Evolutionary conservation across 2,113 vertebrate genomes (phyloP).

Genomic region (Misgurnus anguillicaudatus): DNA sequence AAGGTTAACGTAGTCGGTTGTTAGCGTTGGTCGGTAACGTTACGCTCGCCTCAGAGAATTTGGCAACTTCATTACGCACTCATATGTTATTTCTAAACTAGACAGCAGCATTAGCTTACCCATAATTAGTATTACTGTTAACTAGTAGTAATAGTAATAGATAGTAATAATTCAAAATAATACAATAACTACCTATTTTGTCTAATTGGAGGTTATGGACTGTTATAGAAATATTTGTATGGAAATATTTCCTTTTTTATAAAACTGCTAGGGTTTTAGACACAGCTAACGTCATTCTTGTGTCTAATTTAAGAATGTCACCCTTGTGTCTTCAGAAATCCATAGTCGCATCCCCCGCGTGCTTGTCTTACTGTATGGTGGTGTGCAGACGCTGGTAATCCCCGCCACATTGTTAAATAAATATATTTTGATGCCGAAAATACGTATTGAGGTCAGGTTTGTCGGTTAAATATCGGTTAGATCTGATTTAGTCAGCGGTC

Average conservation of each 20-base stretch:
- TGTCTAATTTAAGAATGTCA: too few relatives aligned
- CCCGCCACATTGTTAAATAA: neutral
- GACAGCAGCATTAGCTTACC: neutral
- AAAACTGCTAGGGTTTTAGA: neutral
- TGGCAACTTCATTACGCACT: neutral
- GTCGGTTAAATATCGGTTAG: neutral
- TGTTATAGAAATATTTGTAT: too few relatives aligned
- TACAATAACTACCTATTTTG: too few relatives aligned
- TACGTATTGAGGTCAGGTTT: neutral
- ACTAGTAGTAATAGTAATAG: too few relatives aligned
- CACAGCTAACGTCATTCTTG: neutral
- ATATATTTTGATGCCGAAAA: constrained; percentile 10
- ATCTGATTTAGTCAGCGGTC: neutral
- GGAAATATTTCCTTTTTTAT: too few relatives aligned
- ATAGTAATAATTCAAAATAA: too few relatives aligned
- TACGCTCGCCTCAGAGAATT: neutral
- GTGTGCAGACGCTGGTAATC: neutral
- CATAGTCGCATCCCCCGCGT: neutral
- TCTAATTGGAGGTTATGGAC: too few relatives aligned
- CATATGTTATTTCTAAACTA: neutral
- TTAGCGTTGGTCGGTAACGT: neutral
- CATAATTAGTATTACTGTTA: neutral
- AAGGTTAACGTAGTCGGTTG: neutral
- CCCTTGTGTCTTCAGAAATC: neutral
- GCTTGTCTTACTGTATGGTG: neutral